Conservation (phyloP, 2,113 vertebrate genomes). For the Thamnophis sirtalis region DNA sequence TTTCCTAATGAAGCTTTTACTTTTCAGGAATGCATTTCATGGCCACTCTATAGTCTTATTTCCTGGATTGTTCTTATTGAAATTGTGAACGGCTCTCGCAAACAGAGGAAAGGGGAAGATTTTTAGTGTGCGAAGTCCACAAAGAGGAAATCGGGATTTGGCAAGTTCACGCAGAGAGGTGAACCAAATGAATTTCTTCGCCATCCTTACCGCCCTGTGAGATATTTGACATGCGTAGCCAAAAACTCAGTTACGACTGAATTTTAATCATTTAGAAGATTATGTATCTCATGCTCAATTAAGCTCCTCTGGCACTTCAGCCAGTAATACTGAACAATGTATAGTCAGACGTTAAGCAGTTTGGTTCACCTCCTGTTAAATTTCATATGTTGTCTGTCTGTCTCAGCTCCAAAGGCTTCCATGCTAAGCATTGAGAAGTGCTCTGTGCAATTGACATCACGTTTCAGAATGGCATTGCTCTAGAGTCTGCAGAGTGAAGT, state of each 20-base stretch:
- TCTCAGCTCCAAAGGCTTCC: neutral
- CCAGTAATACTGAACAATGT: neutral
- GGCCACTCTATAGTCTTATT: neutral
- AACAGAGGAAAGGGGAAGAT: neutral
- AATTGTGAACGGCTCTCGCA: neutral
- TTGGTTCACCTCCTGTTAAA: neutral
- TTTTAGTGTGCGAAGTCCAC: neutral
- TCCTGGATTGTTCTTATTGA: neutral
- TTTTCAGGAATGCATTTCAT: neutral
- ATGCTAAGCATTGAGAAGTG: neutral
- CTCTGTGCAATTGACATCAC: neutral
- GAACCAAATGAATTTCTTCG: neutral
- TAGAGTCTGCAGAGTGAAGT: neutral
- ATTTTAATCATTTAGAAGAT: neutral
- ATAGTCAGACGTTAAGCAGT: neutral
- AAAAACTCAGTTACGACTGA: neutral
- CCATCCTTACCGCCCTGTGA: neutral
- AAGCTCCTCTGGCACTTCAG: neutral
- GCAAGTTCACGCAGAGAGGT: neutral
- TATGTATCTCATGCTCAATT: slow-evolving; percentile 2
- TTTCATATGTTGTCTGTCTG: neutral
- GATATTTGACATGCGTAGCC: neutral
- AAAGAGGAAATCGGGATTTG: neutral
- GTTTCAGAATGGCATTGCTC: neutral
- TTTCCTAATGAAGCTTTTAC: neutral